Conservation (phyloP, 2,113 vertebrate genomes). For the Aythya baeri region DNA sequence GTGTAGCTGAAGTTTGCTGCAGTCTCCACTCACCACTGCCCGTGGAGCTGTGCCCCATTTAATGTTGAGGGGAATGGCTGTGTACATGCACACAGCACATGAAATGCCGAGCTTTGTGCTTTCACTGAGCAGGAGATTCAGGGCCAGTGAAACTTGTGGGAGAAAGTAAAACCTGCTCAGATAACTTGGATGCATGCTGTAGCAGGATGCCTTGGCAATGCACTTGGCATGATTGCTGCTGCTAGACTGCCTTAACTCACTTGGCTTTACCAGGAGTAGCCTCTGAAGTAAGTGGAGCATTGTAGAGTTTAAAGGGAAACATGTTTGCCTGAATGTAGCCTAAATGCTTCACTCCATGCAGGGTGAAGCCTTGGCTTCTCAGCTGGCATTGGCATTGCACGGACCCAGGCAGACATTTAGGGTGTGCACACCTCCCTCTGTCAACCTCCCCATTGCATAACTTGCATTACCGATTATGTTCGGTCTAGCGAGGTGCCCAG, state of each 20-base stretch:
- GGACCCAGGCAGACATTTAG: background rate
- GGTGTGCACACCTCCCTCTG: background rate
- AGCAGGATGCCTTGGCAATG: background rate
- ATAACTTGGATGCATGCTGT: background rate
- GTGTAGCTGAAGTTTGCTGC: background rate
- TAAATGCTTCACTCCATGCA: background rate
- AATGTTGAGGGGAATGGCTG: background rate
- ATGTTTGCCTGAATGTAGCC: accelerated
- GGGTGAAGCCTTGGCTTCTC: background rate
- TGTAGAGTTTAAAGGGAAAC: background rate
- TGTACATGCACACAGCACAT: too few species aligned
- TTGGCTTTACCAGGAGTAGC: background rate
- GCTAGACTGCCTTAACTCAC: background rate
- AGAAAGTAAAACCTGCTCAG: background rate
- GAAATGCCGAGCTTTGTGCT: background rate
- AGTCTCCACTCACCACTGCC: background rate
- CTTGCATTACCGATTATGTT: background rate
- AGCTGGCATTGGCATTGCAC: background rate
- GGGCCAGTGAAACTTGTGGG: background rate
- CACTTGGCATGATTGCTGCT: background rate
- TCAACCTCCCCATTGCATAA: background rate
- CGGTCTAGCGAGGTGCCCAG: background rate
- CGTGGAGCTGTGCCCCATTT: accelerated
- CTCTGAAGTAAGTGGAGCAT: background rate
- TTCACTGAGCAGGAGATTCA: background rate